Conservation (phyloP, 2,888 invertebrate species). For the Antheraea assamensis region DNA sequence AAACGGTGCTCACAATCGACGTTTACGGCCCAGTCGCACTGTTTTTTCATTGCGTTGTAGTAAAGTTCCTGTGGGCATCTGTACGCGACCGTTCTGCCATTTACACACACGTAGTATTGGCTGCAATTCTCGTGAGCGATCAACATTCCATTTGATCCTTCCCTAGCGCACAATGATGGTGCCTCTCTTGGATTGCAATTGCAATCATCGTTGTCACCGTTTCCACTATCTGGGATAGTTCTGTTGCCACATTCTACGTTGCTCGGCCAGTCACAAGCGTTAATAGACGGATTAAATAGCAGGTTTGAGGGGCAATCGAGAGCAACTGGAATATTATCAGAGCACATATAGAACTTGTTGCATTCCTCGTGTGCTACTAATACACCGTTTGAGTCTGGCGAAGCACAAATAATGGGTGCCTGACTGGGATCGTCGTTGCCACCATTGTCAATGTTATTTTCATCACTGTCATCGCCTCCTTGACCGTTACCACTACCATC, state of each 20-base stretch:
- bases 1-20: constrained; percentile 48
- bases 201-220: constrained; percentile 24
- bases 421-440: constrained; percentile 35
- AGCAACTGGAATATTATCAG: constrained; percentile 30
- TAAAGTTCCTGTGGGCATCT: constrained; percentile 41
- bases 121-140: constrained; percentile 51
- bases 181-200: constrained; percentile 35
- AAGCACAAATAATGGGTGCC: constrained; percentile 43
- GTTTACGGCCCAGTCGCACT: constrained; percentile 49
- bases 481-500: constrained; percentile 17
- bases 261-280: constrained; percentile 35
- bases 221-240: constrained; percentile 23
- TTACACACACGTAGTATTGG: constrained; percentile 48
- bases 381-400: constrained; percentile 29
- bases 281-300: constrained; percentile 29
- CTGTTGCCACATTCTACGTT: constrained; percentile 34
- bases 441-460: constrained; percentile 18
- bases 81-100: constrained; percentile 38
- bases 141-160: constrained; percentile 41
- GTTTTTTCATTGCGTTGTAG: constrained; percentile 40
- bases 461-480: constrained; percentile 21
- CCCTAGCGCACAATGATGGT: constrained; percentile 34
- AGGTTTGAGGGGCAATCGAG: constrained; percentile 30
- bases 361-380: constrained; percentile 36
- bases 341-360: constrained; percentile 37